A percentile compares a stretch with the other conserved stretches of the same genome.
Evolutionary conservation across 2,888 invertebrate species (phyloP).

Genomic region (Tyria jacobaeae): DNA sequence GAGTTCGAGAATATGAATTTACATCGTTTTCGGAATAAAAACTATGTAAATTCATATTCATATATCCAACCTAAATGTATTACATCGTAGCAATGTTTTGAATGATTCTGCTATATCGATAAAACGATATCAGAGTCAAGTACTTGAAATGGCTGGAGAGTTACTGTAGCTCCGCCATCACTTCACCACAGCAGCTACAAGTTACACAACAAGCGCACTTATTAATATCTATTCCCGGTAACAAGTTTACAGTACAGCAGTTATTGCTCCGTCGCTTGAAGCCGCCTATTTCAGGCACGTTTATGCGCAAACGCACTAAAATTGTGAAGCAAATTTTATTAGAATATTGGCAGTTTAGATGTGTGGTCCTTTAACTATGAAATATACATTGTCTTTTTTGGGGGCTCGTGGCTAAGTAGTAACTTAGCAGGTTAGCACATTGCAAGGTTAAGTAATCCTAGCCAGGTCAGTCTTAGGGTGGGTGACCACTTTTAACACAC

Average conservation of each 20-base stretch:
- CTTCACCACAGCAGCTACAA: not conserved
- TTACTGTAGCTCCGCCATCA: not conserved
- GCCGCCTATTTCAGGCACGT: slow-evolving; percentile 29
- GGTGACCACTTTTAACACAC: too few relatives aligned
- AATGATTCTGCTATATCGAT: not conserved
- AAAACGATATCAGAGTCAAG: not conserved
- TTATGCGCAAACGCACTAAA: slow-evolving; percentile 23
- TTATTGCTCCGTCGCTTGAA: slow-evolving; percentile 33
- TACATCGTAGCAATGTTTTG: not conserved
- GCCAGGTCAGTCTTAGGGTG: too few relatives aligned
- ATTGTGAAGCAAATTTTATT: slow-evolving; percentile 18
- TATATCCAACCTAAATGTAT: too few relatives aligned
- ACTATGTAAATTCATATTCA: too few relatives aligned
- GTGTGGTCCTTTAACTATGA: slow-evolving; percentile 14
- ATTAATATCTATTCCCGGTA: slow-evolving; percentile 40
- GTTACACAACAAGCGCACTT: slow-evolving; percentile 17
- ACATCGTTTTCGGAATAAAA: too few relatives aligned
- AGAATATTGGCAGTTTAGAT: slow-evolving; percentile 15
- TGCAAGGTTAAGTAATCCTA: too few relatives aligned
- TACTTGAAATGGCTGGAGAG: not conserved
- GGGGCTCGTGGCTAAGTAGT: too few relatives aligned
- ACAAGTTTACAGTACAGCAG: slow-evolving; percentile 26
- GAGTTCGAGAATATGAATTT: too few relatives aligned
- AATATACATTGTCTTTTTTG: slow-evolving; percentile 7
- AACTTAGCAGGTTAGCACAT: too few relatives aligned